These are phyloP conservation scores for Pseudopodoces humilis DNA, from an alignment of 2,113 vertebrate species.

Conservation along the genomic window DNA sequence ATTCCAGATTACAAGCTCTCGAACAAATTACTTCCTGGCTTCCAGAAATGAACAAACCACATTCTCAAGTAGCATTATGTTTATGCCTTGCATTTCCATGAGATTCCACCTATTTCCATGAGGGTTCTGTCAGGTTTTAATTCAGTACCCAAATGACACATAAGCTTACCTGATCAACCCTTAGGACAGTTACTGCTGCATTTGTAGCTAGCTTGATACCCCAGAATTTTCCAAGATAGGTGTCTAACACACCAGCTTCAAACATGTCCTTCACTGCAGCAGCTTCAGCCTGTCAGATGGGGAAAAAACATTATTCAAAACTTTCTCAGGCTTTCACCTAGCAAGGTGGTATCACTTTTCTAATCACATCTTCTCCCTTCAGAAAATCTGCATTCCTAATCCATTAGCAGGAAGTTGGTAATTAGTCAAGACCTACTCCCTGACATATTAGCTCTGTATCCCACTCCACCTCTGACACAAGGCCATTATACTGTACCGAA, in stretches of 20 bases:
- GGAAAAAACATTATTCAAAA: background rate
- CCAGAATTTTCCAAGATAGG: slow-evolving; percentile 92
- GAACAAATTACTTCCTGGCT: background rate
- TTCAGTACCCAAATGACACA: background rate
- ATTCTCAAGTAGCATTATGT: background rate
- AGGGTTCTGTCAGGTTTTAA: background rate
- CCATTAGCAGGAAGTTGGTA: background rate
- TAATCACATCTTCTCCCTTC: background rate
- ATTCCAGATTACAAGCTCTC: background rate
- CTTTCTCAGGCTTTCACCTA: background rate
- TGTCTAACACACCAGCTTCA: slow-evolving; percentile 87
- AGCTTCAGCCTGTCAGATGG: slow-evolving; percentile 80
- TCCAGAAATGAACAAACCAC: background rate
- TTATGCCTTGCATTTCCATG: background rate
- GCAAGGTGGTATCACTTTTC: background rate
- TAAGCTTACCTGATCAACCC: slow-evolving; percentile 91
- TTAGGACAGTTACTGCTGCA: slow-evolving; percentile 90
- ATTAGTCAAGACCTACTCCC: background rate
- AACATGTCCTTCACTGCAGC: slow-evolving; percentile 91
- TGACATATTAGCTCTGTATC: background rate
- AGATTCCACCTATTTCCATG: background rate
- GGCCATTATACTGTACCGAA: background rate
- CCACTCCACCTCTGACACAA: background rate
- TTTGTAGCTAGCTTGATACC: slow-evolving; percentile 95
- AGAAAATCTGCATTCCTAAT: background rate